Evolutionary conservation across 2,797 vertebrate genomes (phyloP), one percentile per base, ranked within the genome.

Genomic region (Leptoclinus maculatus): DNA sequence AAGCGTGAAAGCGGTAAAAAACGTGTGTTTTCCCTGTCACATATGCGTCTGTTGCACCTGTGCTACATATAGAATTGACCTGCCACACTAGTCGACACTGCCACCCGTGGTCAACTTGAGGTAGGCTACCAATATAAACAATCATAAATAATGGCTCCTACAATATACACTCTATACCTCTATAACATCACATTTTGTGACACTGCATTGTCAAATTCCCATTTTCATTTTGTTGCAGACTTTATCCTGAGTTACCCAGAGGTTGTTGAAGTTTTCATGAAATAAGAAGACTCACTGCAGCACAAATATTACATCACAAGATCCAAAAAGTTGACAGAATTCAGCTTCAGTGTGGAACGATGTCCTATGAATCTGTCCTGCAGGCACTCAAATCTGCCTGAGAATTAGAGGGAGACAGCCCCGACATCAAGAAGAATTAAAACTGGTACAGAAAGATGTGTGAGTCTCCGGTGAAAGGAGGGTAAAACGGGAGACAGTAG

Each of bases 241-340:
- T 49, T 25, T 51, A 60, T 83, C 62, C 45, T 54, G 32, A 41
- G 11, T 47, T 63, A 21, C 67, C 66, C 36, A 74, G 43, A 62
- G 80, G 54, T 45, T 1, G 32, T 32, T 53, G 45, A 21, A 1
- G 32, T 83, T 77, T 71, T 68, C 47, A 68, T 67, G n/a, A 39
- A 76, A 75, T 66, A 74, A 53, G 27, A 66, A 68, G 63, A 81
- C 47, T 54, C 51, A 72, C 67, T 13, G 67, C 77, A 84, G 70
- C 84, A 83, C 84, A 89, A 91, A 88, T 90, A 88, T 87, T 84
- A 83, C 76, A 85, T 90, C 83, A 87, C 72, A 86, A 77, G 76
- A 79, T 71, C 47, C 67, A 77, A 76, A 82, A 78, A 68, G 72
- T 73, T 75, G 82, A 85, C 83, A 83, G 72, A 75, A 71, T 64